Evolutionary conservation across 1,140 invertebrate species (phyloP), one percentile per base, ranked within the genome.

Genomic region (Ips typographus): DNA sequence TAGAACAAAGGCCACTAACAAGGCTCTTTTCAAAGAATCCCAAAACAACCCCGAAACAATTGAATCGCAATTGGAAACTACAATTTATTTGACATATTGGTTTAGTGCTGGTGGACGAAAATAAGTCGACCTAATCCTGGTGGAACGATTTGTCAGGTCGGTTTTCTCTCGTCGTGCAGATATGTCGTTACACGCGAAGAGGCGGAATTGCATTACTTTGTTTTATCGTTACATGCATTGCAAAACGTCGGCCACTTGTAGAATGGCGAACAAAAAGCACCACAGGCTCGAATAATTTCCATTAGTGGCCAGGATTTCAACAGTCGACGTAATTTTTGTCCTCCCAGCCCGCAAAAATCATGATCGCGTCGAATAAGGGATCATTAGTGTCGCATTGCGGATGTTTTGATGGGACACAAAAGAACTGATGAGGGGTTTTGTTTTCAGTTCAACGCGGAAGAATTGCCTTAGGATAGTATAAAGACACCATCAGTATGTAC

Each of bases 381-480:
- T 68, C 65, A 68, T 68, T 68, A 68, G 65, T 68, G 65, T 61
- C 65, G 65, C 65, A 68, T 5, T 68, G 65, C 65, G 65, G 65
- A 42, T 22, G 22, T 22, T 22, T 22, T 22, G 22, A 22, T 22
- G 22, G 22, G 22, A 22, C 22, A 22, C 22, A 22, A 22, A 22
- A 22, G 22, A 22, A 22, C 22, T 22, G 22, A 22, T 22, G 22
- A 22, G 22, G 22, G 22, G 22, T 22, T 22, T 22, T 22, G 22
- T 22, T 22, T 22, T 22, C 22, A 22, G 22, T 22, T 22, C 22
- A 22, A 22, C 22, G 22, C 22, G 22, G 22, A 22, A 22, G 22
- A 22, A 22, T 22, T 22, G 22, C 22, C 22, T 22, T 22, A 22
- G 22, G 22, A 22, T 22, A 22, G 22, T n/a, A n/a, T n/a, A n/a